Percentiles rank a stretch among this genome's conserved stretches.
Evolutionary conservation across 2,797 vertebrate species (phyloP).

Genomic region (Crenuchus spilurus): DNA sequence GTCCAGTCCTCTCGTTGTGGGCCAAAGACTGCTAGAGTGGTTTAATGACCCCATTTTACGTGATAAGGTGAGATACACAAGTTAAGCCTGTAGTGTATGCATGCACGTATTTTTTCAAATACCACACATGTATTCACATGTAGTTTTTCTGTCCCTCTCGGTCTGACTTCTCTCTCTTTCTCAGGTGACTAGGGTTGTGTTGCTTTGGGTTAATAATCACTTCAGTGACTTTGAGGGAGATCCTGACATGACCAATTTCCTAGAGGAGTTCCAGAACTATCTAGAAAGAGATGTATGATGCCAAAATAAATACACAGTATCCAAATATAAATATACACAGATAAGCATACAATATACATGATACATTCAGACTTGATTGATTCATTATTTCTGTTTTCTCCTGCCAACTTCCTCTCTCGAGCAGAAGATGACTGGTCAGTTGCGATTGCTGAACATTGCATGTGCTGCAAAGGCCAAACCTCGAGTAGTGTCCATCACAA

Average conservation of each 20-base stretch:
- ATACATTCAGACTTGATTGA: too few relatives aligned
- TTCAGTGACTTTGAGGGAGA: constrained; percentile 91
- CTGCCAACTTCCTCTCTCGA: constrained; percentile 1
- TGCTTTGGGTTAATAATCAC: constrained; percentile 91
- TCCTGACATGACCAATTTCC: constrained; percentile 85
- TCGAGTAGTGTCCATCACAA: constrained; percentile 90
- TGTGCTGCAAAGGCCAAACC: constrained; percentile 98
- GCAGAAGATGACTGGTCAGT: constrained; percentile 98
- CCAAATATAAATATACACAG: background rate
- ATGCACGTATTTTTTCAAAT: background rate
- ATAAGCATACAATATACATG: too few relatives aligned
- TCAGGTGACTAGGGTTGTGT: constrained; percentile 88
- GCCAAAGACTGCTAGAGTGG: constrained; percentile 98
- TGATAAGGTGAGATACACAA: constrained; percentile 86
- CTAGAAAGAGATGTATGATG: constrained; percentile 87
- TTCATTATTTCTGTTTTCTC: too few relatives aligned
- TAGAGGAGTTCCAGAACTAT: constrained; percentile 89
- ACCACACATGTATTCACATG: background rate
- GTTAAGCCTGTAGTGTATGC: background rate
- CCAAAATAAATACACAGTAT: too few relatives aligned
- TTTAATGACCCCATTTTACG: constrained; percentile 99
- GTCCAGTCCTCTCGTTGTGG: constrained; percentile 96
- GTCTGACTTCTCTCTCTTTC: background rate
- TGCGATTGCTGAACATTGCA: constrained; percentile 96
- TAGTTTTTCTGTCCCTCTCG: too few relatives aligned